Evolutionary conservation across 2,113 vertebrate genomes (phyloP), one percentile per base, ranked within the genome.

Genomic region (Onychorhynchus coronatus): DNA sequence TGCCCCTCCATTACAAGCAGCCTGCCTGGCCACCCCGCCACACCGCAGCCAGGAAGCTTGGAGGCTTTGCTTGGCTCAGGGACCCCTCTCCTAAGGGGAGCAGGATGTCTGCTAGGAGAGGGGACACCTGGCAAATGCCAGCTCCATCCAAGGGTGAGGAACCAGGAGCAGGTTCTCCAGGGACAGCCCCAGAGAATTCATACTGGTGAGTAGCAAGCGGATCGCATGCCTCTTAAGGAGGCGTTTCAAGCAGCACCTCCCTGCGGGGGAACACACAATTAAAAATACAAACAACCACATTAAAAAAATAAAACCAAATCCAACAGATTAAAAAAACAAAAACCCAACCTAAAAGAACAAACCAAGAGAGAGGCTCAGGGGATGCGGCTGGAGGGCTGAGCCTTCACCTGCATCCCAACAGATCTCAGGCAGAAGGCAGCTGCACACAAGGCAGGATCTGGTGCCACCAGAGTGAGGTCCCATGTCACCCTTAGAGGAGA

Each of bases 231-330:
- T 24, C 17, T 22, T 67, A 27, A 63, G 47, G 47, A 85, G 55
- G 46, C 62, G 75, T 72, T 91, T 93, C 88, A 82, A 93, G 87
- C 85, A 94, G 65, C 92, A 94, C 68, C 59, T 88, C 72, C 59
- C 33, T 56, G 49, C 10, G 5, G 35, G 8, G 11, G 4, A 63
- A 63, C 18, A 84, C 21, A 79, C 8, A 75, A 24, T 93, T 95
- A 93, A 96, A 96, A 95, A 87, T 22, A 92, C 42, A 77, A 88
- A 33, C 39, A 52, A 74, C 7, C 2, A 3, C 66, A 23, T 84
- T 72, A 93, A 95, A 94, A 96, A 97, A 93, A 91, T 84, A 89
- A 93, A 95, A 93, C 46, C 46, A 92, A 81, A 83, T 93, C 68
- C 68, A 92, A 56, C 86, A 77, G 70, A 81, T 93, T 63, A 65